These are phyloP conservation scores for Leucoma salicis DNA, from an alignment of 2,888 invertebrate species.

Conservation along the genomic window DNA sequence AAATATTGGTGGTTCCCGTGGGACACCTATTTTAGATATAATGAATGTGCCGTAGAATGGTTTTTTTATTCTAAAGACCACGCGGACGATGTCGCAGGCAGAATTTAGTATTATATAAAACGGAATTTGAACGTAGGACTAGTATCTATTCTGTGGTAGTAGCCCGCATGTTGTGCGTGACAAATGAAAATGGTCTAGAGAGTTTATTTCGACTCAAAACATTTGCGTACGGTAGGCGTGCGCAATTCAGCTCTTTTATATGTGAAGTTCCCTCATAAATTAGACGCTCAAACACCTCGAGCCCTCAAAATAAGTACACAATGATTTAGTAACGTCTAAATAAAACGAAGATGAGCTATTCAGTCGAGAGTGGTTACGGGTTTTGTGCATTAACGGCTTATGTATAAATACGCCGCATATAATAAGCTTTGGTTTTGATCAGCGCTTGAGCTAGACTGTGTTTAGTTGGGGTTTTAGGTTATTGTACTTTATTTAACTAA, in stretches of 20 bases:
- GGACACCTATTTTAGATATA: too few species aligned
- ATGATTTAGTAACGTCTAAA: slow-evolving; percentile 31
- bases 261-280: slow-evolving; percentile 51
- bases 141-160: too few species aligned
- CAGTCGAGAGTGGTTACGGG: slow-evolving; percentile 7
- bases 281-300: slow-evolving; percentile 36
- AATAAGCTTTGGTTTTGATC: too few species aligned
- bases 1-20: too few species aligned
- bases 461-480: too few species aligned
- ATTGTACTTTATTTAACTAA: too few species aligned
- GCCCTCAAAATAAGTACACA: slow-evolving; percentile 31
- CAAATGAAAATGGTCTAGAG: slow-evolving; percentile 35
- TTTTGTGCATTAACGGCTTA: slow-evolving; percentile 5
- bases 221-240: slow-evolving; percentile 34
- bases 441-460: too few species aligned
- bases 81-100: too few species aligned
- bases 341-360: slow-evolving; percentile 31
- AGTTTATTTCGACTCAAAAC: slow-evolving; percentile 37
- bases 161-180: slow-evolving; percentile 28
- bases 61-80: too few species aligned
- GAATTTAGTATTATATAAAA: too few species aligned
- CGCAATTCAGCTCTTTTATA: slow-evolving; percentile 45
- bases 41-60: too few species aligned
- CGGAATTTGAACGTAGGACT: slow-evolving; percentile 15
- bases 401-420: too few species aligned